Evolutionary conservation across 2,888 invertebrate genomes (phyloP).

Genomic region (Amblyjoppa proteus): DNA sequence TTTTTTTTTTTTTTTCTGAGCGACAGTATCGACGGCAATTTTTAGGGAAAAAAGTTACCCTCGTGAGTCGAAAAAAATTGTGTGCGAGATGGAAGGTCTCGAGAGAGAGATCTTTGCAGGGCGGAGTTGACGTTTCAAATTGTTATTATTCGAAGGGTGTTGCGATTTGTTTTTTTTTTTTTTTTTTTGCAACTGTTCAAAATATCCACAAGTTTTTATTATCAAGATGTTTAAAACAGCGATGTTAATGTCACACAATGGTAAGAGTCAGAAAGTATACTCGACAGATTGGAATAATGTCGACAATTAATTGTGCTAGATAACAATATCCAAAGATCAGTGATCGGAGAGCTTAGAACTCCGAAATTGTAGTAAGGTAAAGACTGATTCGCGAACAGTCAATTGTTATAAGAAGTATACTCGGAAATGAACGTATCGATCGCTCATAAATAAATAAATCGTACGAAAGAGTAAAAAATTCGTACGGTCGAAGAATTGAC

Average conservation of each 20-base stretch:
- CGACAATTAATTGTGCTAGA: not conserved
- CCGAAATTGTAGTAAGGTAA: conserved; percentile 3
- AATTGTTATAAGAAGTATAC: not conserved
- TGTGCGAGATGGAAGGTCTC: not conserved
- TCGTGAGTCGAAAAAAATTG: not conserved
- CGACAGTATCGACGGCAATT: not conserved
- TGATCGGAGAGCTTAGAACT: not conserved
- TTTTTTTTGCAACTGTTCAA: not conserved
- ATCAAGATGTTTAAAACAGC: not conserved
- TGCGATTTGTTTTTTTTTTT: too few relatives aligned
- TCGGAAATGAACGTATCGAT: not conserved
- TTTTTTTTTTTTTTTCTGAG: not conserved
- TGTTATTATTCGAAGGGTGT: not conserved
- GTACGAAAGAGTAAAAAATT: not conserved
- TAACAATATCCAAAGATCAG: not conserved
- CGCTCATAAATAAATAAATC: not conserved
- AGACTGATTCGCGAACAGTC: not conserved
- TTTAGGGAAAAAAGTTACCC: not conserved
- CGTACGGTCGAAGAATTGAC: not conserved
- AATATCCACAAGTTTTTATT: not conserved
- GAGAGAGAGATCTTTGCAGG: not conserved
- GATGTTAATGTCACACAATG: not conserved
- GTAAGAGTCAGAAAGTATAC: not conserved
- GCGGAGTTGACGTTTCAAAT: conserved; percentile 7
- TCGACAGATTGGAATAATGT: not conserved